Percentiles rank a stretch among this genome's conserved stretches.
phyloP scores from a whole-genome alignment of 2,888 invertebrate genomes.

The Epistrophe grossulariae region DNA sequence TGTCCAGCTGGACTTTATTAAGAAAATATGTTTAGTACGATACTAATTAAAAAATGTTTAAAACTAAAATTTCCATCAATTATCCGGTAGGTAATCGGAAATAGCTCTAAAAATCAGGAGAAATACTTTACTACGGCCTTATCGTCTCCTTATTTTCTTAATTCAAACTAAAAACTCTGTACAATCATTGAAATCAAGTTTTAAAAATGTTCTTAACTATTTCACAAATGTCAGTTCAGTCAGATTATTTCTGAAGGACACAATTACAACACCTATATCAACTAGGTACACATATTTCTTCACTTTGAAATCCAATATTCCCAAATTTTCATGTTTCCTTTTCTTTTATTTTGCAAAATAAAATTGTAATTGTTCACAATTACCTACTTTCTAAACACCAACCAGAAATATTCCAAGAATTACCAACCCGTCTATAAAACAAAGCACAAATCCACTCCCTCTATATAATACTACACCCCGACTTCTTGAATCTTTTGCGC shows the following conservation, averaged over 20 bases:
- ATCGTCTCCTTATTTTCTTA: no score
- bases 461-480: no score
- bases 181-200: no score
- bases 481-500: not conserved
- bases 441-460: constrained; percentile 39
- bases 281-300: not conserved
- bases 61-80: no score
- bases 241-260: not conserved
- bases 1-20: no score
- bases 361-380: constrained; percentile 34
- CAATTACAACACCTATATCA: not conserved
- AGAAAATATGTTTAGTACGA: no score
- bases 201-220: not conserved
- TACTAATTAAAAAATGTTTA: no score
- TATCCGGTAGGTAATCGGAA: no score
- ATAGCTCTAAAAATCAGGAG: no score
- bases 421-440: constrained; percentile 21
- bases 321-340: not conserved
- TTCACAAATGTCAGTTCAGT: not conserved
- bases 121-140: no score
- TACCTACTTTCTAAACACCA: constrained; percentile 10
- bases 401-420: constrained; percentile 59
- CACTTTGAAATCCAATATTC: not conserved
- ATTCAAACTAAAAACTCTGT: no score
- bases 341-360: not conserved